phyloP scores from a whole-genome alignment of 2,113 vertebrate species.

The Peromyscus polionotus region DNA sequence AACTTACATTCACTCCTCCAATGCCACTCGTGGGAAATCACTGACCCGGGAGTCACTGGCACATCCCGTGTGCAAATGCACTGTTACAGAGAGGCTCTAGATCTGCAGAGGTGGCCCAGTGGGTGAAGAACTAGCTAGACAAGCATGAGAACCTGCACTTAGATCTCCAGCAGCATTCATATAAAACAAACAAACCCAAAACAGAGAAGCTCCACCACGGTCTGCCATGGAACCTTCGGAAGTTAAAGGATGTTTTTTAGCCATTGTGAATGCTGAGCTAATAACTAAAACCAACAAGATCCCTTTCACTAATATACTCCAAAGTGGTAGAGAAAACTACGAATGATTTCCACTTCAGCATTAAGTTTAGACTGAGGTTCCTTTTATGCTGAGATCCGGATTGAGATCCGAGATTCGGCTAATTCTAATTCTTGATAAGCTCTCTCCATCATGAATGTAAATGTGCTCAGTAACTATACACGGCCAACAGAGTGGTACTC shows the following conservation, averaged over 20 bases:
- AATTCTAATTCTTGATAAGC: conserved; percentile 23
- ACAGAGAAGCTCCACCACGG: not conserved
- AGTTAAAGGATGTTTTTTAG: conserved; percentile 22
- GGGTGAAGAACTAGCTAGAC: not conserved
- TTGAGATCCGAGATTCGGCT: conserved; percentile 5
- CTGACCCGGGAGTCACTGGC: not conserved
- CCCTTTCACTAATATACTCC: not conserved
- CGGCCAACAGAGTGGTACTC: not conserved
- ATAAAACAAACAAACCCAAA: not conserved
- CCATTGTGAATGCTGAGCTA: conserved; percentile 23
- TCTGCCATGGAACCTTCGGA: not conserved
- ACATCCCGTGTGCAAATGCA: not conserved
- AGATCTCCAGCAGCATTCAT: not conserved
- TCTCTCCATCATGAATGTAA: not conserved
- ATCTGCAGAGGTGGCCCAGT: not conserved
- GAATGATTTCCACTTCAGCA: conserved; percentile 11
- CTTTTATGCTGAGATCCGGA: conserved; percentile 30
- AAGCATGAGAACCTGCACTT: not conserved
- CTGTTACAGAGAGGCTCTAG: not conserved
- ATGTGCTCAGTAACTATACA: not conserved
- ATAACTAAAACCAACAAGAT: not conserved
- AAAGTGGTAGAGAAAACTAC: conserved; percentile 27
- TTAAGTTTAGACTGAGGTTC: not conserved
- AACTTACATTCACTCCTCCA: not conserved
- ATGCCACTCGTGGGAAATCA: not conserved